These are phyloP conservation scores for Drosophila albomicans DNA, from an alignment of 1,140 invertebrate species.

Conservation along the genomic window DNA sequence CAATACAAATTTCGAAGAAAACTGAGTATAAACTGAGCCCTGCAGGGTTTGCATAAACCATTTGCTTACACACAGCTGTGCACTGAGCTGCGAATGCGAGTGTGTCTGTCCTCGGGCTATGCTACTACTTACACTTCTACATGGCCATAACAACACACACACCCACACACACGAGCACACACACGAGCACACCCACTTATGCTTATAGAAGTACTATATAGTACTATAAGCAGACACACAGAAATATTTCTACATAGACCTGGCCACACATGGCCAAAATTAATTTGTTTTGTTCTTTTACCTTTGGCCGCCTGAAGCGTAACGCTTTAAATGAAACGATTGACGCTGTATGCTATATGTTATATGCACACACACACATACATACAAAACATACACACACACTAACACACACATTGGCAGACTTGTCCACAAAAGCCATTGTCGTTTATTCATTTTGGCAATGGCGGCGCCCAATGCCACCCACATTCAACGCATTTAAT, in stretches of 20 bases:
- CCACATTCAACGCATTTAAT: constrained; percentile 60
- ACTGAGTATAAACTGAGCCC: constrained; percentile 30
- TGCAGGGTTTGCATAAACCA: constrained; percentile 40
- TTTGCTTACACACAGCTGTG: constrained; percentile 40
- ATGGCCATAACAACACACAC: constrained; percentile 40
- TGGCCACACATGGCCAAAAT: constrained; percentile 60
- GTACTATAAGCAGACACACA: not conserved
- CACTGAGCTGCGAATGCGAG: not conserved
- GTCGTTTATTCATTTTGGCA: constrained; percentile 69
- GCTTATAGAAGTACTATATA: not conserved
- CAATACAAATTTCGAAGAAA: constrained; percentile 9
- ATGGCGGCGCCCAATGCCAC: constrained; percentile 35
- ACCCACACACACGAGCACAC: constrained; percentile 18
- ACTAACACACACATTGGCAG: constrained; percentile 14
- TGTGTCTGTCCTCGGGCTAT: constrained; percentile 32
- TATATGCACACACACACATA: not conserved
- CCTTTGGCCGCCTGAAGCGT: constrained; percentile 54
- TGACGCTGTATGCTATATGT: constrained; percentile 56
- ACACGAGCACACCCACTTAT: constrained; percentile 19
- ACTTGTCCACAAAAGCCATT: constrained; percentile 67
- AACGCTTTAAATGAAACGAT: constrained; percentile 63
- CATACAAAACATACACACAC: not conserved
- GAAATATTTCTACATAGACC: constrained; percentile 14
- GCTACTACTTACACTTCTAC: constrained; percentile 13
- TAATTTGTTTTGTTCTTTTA: constrained; percentile 80